Conservation (phyloP, 2,888 invertebrate genomes). For the Meganola albula region DNA sequence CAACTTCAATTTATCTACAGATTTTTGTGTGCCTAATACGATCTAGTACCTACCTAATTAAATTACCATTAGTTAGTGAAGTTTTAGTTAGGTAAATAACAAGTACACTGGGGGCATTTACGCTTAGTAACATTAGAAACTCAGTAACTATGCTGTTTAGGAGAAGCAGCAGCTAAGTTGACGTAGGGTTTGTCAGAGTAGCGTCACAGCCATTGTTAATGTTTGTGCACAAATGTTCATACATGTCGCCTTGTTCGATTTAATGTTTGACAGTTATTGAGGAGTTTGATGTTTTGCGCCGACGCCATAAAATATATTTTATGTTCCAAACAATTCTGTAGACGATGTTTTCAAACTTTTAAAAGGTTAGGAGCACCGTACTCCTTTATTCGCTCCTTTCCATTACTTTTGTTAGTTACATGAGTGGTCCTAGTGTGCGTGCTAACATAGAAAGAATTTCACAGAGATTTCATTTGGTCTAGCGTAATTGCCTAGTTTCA, state of each 20-base stretch:
- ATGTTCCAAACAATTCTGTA: slow-evolving; percentile 60
- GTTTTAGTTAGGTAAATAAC: too few species aligned
- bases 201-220: slow-evolving; percentile 34
- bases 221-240: slow-evolving; percentile 43
- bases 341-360: slow-evolving; percentile 57
- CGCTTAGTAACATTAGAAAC: too few species aligned
- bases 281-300: slow-evolving; percentile 64
- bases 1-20: too few species aligned
- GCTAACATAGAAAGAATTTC: slow-evolving; percentile 65
- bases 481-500: too few species aligned
- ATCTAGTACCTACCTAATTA: too few species aligned
- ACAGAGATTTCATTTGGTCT: too few species aligned
- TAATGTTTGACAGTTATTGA: slow-evolving; percentile 59
- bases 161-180: slow-evolving; percentile 14
- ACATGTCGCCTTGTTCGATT: slow-evolving; percentile 41
- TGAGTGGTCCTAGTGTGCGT: too few species aligned
- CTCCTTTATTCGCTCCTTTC: slow-evolving; percentile 59
- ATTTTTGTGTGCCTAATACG: too few species aligned
- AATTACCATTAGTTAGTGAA: too few species aligned
- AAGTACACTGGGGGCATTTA: too few species aligned
- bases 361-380: slow-evolving; percentile 54
- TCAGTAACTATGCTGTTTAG: too few species aligned
- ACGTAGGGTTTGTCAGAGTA: slow-evolving; percentile 15
- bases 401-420: too few species aligned
- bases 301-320: slow-evolving; percentile 70